Conservation (phyloP, 2,888 invertebrate genomes). For the Tetragnatha montana region DNA sequence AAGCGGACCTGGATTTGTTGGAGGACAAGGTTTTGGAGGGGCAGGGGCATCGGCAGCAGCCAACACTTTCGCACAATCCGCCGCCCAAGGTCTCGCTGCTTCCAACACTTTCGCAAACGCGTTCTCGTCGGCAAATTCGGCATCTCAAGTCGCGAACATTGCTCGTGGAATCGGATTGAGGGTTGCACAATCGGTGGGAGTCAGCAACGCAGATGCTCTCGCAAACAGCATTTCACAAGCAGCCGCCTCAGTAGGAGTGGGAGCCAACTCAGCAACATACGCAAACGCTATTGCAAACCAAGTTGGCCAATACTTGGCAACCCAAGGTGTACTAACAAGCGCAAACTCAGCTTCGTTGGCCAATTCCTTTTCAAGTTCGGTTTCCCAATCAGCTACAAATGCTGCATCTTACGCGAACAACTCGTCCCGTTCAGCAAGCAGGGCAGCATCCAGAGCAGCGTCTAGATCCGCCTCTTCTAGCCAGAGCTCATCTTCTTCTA, state of each 20-base stretch:
- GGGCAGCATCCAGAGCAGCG: conserved; percentile 13
- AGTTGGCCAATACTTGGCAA: neutral
- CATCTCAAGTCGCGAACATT: neutral
- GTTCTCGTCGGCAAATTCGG: conserved; percentile 13
- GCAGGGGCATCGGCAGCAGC: neutral
- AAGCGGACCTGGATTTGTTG: neutral
- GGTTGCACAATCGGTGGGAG: conserved; percentile 7
- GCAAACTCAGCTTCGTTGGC: conserved; percentile 15
- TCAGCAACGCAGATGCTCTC: conserved; percentile 5
- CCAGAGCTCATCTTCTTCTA: neutral
- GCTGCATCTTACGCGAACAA: neutral
- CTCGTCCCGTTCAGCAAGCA: neutral
- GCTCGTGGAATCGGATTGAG: neutral
- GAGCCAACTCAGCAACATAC: conserved; percentile 28
- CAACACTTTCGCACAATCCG: neutral
- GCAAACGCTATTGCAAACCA: conserved; percentile 22
- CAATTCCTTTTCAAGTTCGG: conserved; percentile 10
- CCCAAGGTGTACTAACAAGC: neutral
- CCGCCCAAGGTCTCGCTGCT: conserved; percentile 2
- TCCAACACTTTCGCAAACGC: conserved; percentile 21
- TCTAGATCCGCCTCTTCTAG: neutral
- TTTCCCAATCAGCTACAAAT: conserved; percentile 14
- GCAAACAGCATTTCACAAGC: conserved; percentile 5
- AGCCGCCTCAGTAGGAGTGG: neutral
- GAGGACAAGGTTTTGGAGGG: neutral